Percentiles rank a stretch among this genome's conserved stretches.
Evolutionary conservation across 1,140 invertebrate genomes (phyloP).

Genomic region (Mercenaria mercenaria): DNA sequence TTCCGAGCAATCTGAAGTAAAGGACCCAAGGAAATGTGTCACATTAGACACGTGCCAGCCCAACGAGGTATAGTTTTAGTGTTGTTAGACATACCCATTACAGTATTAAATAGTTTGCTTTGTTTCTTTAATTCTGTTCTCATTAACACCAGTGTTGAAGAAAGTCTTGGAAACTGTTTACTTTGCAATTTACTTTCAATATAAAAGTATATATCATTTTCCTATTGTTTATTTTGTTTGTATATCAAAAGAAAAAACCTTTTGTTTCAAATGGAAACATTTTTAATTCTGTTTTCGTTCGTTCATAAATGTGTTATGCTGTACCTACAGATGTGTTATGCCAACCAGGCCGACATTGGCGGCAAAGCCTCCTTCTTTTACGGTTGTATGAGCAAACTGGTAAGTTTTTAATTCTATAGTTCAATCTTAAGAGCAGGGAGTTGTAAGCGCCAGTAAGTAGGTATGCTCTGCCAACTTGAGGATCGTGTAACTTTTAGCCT

Average conservation of each 20-base stretch:
- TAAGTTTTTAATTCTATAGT: too few relatives aligned
- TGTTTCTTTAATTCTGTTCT: background rate
- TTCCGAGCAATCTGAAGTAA: slow-evolving; percentile 20
- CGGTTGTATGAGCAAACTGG: slow-evolving; percentile 3
- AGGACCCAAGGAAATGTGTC: slow-evolving; percentile 12
- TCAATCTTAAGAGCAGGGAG: too few relatives aligned
- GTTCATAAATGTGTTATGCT: background rate
- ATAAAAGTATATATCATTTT: too few relatives aligned
- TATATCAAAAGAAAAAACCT: background rate
- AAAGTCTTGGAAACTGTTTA: too few relatives aligned
- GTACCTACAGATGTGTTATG: slow-evolving; percentile 2
- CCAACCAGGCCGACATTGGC: background rate
- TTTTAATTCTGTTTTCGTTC: too few relatives aligned
- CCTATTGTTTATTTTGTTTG: background rate
- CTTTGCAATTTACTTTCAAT: background rate
- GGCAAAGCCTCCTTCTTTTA: background rate
- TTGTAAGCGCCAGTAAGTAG: too few relatives aligned
- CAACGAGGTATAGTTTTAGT: background rate
- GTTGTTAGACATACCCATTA: background rate
- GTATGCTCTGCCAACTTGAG: too few relatives aligned
- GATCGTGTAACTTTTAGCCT: too few relatives aligned
- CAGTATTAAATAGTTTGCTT: background rate
- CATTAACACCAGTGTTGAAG: too few relatives aligned
- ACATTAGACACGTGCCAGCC: slow-evolving; percentile 13
- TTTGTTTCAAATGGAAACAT: too few relatives aligned